Evolutionary conservation across 2,113 vertebrate genomes (phyloP).

Genomic region (Seriola rivoliana): DNA sequence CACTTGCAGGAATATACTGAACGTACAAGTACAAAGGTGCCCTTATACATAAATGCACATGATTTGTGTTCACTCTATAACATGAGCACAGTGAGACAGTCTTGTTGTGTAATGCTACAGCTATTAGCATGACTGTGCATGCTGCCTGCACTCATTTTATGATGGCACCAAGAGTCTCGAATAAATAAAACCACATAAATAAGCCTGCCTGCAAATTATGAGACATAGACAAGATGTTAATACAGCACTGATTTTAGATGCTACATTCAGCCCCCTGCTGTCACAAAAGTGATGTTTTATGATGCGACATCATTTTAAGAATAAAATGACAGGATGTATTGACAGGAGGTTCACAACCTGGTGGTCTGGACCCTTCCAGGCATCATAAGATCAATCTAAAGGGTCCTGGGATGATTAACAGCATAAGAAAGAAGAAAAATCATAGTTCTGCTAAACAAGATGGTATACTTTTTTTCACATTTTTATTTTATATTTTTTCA

Average conservation of each 20-base stretch:
- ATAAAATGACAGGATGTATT: neutral
- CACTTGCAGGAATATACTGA: neutral
- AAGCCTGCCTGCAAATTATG: no score
- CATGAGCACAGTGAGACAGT: neutral
- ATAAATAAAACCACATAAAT: neutral
- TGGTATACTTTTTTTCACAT: no score
- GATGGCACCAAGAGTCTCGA: neutral
- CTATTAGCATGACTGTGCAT: conserved; percentile 35
- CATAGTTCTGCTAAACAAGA: no score
- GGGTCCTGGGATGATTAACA: neutral
- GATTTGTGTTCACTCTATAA: neutral
- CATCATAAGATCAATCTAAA: neutral
- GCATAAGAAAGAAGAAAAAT: no score
- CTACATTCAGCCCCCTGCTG: no score
- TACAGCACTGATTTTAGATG: no score
- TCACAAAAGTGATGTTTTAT: no score
- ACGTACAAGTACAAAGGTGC: no score
- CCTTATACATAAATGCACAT: neutral
- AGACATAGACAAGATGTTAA: no score
- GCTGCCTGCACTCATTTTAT: neutral
- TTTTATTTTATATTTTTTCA: no score
- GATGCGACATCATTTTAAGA: no score
- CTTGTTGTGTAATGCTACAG: conserved; percentile 10
- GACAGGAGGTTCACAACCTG: neutral
- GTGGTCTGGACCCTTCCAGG: neutral